Percentiles rank a stretch among this genome's conserved stretches.
These are phyloP conservation scores for Pelosia muscerda DNA, from an alignment of 2,888 invertebrate species.

Conservation along the genomic window DNA sequence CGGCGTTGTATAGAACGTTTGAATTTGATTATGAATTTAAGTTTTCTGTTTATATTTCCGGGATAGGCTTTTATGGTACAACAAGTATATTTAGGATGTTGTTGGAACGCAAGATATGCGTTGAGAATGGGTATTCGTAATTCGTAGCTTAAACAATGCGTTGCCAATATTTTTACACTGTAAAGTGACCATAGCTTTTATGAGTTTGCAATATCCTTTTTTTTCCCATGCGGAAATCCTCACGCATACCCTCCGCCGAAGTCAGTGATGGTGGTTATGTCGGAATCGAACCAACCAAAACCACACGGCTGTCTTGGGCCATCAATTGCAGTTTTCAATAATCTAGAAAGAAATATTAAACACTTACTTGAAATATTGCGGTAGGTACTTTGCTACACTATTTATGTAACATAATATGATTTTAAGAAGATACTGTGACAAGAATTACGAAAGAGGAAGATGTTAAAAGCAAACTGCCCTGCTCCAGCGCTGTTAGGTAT, in stretches of 20 bases:
- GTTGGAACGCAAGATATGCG: neutral
- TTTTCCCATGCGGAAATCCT: too few relatives aligned
- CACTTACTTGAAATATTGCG: too few relatives aligned
- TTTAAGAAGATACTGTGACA: neutral
- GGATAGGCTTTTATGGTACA: constrained; percentile 24
- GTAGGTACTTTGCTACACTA: too few relatives aligned
- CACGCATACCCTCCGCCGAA: too few relatives aligned
- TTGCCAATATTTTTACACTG: neutral
- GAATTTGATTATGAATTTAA: constrained; percentile 57
- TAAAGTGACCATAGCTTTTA: neutral
- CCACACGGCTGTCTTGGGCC: too few relatives aligned
- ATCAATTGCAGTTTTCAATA: neutral
- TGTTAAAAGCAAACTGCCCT: too few relatives aligned
- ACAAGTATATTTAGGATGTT: constrained; percentile 10
- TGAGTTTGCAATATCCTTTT: neutral
- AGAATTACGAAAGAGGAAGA: neutral
- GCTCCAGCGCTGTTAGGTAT: neutral
- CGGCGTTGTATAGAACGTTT: constrained; percentile 64
- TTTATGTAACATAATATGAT: too few relatives aligned
- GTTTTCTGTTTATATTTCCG: constrained; percentile 45
- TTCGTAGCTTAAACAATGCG: neutral
- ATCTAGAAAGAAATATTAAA: neutral
- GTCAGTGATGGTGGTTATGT: too few relatives aligned
- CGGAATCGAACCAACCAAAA: too few relatives aligned
- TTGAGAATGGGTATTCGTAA: constrained; percentile 1